Conservation (phyloP, 2,797 vertebrate species). For the Cheirogaleus major region DNA sequence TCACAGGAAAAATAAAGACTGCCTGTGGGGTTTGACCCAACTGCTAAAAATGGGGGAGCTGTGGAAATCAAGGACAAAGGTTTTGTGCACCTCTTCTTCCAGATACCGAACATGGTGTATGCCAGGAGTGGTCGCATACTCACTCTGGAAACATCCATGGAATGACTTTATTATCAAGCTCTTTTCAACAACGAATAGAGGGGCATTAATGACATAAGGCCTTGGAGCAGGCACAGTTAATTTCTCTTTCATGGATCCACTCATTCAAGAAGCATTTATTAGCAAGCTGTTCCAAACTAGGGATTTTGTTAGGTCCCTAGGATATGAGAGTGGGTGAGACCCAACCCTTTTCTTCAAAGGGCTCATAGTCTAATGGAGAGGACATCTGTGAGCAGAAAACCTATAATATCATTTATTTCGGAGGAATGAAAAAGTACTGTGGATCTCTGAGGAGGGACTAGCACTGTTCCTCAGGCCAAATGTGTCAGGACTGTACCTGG, state of each 20-base stretch:
- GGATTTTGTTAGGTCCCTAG: not conserved
- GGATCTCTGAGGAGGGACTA: not conserved
- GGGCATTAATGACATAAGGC: not conserved
- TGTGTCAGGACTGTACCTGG: not conserved
- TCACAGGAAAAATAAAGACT: not conserved
- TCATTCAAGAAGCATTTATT: not conserved
- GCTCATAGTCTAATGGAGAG: not conserved
- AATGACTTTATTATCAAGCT: not conserved
- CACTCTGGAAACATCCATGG: not conserved
- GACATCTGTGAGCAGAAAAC: not conserved
- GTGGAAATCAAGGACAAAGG: conserved; percentile 27
- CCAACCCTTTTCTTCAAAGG: not conserved
- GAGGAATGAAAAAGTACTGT: not conserved
- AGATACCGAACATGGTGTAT: not conserved
- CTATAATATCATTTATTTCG: not conserved
- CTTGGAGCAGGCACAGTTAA: not conserved
- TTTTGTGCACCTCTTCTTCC: not conserved
- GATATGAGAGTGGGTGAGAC: not conserved
- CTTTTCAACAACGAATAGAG: not conserved
- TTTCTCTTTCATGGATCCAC: not conserved
- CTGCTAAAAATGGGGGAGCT: conserved; percentile 47
- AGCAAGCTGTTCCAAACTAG: not conserved
- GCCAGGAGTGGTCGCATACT: not conserved
- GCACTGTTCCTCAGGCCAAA: not conserved
- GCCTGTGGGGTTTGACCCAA: not conserved